A percentile compares a stretch with the other conserved stretches of the same genome.
Conservation (phyloP, 1,140 invertebrate genomes). For the Drosophila kurseongensis region DNA sequence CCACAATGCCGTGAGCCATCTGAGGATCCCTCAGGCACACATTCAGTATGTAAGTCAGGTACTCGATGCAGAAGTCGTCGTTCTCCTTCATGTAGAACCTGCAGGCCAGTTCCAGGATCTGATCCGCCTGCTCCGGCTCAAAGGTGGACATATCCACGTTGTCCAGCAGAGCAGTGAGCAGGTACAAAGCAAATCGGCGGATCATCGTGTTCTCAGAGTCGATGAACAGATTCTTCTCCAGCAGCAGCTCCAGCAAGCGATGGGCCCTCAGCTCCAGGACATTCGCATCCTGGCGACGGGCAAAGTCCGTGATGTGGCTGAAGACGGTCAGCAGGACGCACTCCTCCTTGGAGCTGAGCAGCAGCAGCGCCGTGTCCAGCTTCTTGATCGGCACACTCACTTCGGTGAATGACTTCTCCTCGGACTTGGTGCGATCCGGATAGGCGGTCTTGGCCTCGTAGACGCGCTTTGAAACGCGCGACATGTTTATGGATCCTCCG, state of each 20-base stretch:
- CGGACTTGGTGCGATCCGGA: constrained; percentile 61
- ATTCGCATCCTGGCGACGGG: constrained; percentile 61
- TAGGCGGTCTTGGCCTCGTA: constrained; percentile 61
- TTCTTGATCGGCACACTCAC: constrained; percentile 56
- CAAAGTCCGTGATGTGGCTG: constrained; percentile 68
- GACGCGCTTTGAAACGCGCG: constrained; percentile 56
- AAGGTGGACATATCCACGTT: constrained; percentile 57
- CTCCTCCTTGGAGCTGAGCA: constrained; percentile 70
- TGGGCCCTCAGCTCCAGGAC: constrained; percentile 52
- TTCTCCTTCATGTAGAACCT: constrained; percentile 53
- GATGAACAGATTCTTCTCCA: constrained; percentile 65
- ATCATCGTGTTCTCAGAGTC: constrained; percentile 49
- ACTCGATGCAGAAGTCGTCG: constrained; percentile 76
- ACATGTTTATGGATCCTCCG: constrained; percentile 39
- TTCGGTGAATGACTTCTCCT: constrained; percentile 54
- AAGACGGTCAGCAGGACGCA: constrained; percentile 56
- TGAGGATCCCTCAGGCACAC: constrained; percentile 71
- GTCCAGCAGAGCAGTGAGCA: constrained; percentile 62
- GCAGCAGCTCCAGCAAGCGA: constrained; percentile 52
- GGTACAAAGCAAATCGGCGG: constrained; percentile 63
- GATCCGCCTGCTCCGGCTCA: constrained; percentile 38
- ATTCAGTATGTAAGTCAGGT: constrained; percentile 67
- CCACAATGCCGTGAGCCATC: constrained; percentile 48
- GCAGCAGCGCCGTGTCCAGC: constrained; percentile 57
- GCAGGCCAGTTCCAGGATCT: constrained; percentile 43